phyloP scores from a whole-genome alignment of 1,140 invertebrate species.

The Saccostrea glomerata region DNA sequence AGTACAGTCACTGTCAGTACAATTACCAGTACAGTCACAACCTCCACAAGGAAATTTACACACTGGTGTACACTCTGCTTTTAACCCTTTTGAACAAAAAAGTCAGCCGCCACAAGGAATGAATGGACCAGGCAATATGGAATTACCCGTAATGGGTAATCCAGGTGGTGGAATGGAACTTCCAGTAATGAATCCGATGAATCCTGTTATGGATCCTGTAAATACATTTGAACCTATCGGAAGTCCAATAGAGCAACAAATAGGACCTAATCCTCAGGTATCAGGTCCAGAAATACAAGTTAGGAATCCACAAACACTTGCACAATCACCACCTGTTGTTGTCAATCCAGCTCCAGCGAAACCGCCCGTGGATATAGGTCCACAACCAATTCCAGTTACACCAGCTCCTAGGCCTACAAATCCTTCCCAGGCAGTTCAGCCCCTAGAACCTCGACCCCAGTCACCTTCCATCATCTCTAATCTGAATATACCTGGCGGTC shows the following conservation, averaged over 20 bases:
- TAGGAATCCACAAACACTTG: background rate
- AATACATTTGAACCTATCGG: background rate
- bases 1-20: background rate
- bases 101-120: background rate
- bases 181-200: background rate
- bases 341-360: background rate
- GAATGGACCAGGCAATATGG: background rate
- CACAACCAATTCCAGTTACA: background rate
- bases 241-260: too few relatives aligned
- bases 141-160: constrained; percentile 12
- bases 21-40: background rate
- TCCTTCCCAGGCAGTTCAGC: background rate
- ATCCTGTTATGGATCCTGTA: background rate
- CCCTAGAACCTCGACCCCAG: background rate
- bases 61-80: background rate
- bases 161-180: constrained; percentile 5
- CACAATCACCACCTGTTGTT: background rate
- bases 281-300: background rate
- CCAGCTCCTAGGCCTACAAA: background rate
- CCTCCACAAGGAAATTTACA: constrained; percentile 6
- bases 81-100: constrained; percentile 6
- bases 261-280: background rate
- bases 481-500: background rate
- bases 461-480: constrained; percentile 13
- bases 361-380: background rate